Base-by-base conservation (phyloP, 2,888 invertebrate species). In the Cryptops parisi region DNA sequence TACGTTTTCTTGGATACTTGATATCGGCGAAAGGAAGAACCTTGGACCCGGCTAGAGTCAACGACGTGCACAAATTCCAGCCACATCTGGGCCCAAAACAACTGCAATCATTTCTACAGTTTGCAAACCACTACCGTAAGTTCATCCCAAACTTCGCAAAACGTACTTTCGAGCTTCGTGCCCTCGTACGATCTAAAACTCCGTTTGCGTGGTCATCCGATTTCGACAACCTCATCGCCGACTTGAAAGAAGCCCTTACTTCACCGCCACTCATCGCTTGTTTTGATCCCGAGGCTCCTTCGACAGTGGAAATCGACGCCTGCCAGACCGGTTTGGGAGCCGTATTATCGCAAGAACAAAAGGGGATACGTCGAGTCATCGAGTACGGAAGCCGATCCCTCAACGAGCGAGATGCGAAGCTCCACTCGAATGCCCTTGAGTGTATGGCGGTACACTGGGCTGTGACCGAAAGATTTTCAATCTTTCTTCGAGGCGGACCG, bases 401-500 rank as follows among this genome's bases (percentile, higher is more conserved):
- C 4, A 9, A 27, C 4, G 26, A 54, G 22, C 24, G 46, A 6
- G 33, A 54, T 4, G 22, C 9, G 1, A 26, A 25, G 1, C 21
- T 24, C 22, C 51, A 54, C 17, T 38, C 22, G 9, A 54, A 54
- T 22, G 40, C 50, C 12, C 23, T 54, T 1, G 46, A 51, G 12
- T 43, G 43, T 3, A 21, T 46, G 0, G 51, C 33, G 0, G 45
- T 54, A 1, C 50, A 54, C 6, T 51, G 54, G 54, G 44, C 50
- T 1, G 3, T 54, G 1, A 54, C 54, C 2, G 45, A 21, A 1
- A 51, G 46, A 33, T 54, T 54, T 17, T 19, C 19, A 5, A 2
- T 51, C 3, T 51, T 51, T 23, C 33, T 33, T 15, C 9, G 9
- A 6, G 33, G 33, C 6, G 6, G 6, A 33, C 9, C 6, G 33